Evolutionary conservation across 2,888 invertebrate species (phyloP), one percentile per base, ranked within the genome.

Genomic region (Agrotis puta): DNA sequence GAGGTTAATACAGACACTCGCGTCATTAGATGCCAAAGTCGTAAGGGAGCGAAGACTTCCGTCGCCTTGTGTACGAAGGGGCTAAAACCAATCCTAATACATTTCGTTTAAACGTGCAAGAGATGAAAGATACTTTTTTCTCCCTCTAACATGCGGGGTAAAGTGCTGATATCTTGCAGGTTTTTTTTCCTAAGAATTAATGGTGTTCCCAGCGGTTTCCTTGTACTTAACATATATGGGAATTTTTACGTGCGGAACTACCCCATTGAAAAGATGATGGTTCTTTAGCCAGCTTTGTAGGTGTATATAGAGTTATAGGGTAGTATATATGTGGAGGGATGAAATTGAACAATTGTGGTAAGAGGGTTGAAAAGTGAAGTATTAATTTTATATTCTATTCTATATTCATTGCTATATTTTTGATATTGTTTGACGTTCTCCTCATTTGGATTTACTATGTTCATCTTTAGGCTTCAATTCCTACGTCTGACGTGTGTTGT

Each of bases 181-280:
- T 45, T 39, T n/a, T 20, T n/a, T 5, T 64, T 66, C 7, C 50
- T 27, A 18, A 39, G 56, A 27, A 72, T 79, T 69, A 81, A 81
- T 82, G 70, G 67, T 20, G 24, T 61, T 56, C 51, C 64, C 56
- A 50, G 27, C 66, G 20, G 76, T 81, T 81, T 82, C 82, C 79
- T 76, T 63, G 54, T 65, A 82, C 75, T 82, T 76, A 75, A 64
- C 71, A 56, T 74, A 18, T 75, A 75, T 75, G 64, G 64, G 64
- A 51, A 67, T 75, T 75, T 72, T 78, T 75, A 79, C 50, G 67
- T 59, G 59, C 63, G 69, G 59, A 75, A 78, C 75, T 71, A 58
- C 69, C 64, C 66, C 66, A 71, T 78, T 75, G 61, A 75, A 80
- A 78, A 59, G 70, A 81, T 78, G 70, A 69, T 69, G 75, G 64